phyloP scores from a whole-genome alignment of 2,888 invertebrate genomes.

The Embidobia sp. region DNA sequence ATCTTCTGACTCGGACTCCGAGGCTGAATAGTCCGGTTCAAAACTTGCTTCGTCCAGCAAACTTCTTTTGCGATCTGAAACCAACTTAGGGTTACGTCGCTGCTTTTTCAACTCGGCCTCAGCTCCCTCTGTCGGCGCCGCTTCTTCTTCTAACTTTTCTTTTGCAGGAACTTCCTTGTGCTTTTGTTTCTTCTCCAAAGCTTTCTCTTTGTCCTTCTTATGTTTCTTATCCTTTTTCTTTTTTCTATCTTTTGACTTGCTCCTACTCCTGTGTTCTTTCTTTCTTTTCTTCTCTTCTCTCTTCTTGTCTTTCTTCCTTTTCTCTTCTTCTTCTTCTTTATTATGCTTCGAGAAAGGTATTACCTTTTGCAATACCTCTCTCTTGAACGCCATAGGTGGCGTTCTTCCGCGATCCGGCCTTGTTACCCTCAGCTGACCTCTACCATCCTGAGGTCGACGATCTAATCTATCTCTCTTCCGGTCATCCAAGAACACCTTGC shows the following conservation, averaged over 20 bases:
- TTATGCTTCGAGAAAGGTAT: slow-evolving; percentile 68
- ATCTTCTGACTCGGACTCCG: slow-evolving; percentile 86
- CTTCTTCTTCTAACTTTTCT: slow-evolving; percentile 78
- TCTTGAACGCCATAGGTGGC: slow-evolving; percentile 70
- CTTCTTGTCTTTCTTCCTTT: slow-evolving; percentile 75
- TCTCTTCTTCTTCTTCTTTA: slow-evolving; percentile 72
- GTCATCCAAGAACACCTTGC: slow-evolving; percentile 78
- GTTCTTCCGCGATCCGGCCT: slow-evolving; percentile 64
- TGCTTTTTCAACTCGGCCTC: slow-evolving; percentile 71
- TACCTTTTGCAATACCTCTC: slow-evolving; percentile 69
- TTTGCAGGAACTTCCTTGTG: slow-evolving; percentile 78
- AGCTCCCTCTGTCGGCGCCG: slow-evolving; percentile 59
- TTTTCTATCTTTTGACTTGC: slow-evolving; percentile 77
- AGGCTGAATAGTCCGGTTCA: slow-evolving; percentile 89
- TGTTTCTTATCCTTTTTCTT: slow-evolving; percentile 80
- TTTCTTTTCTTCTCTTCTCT: slow-evolving; percentile 74
- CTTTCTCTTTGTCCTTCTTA: slow-evolving; percentile 77
- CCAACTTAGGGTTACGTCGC: slow-evolving; percentile 77
- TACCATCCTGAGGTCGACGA: slow-evolving; percentile 68
- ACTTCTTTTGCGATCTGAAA: slow-evolving; percentile 85
- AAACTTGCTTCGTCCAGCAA: slow-evolving; percentile 88
- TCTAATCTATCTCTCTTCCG: slow-evolving; percentile 75
- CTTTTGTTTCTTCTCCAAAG: slow-evolving; percentile 82
- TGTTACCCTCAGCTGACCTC: slow-evolving; percentile 59
- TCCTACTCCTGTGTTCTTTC: slow-evolving; percentile 78